Evolutionary conservation across 2,888 invertebrate genomes (phyloP).

Genomic region (Oasisia sp.): DNA sequence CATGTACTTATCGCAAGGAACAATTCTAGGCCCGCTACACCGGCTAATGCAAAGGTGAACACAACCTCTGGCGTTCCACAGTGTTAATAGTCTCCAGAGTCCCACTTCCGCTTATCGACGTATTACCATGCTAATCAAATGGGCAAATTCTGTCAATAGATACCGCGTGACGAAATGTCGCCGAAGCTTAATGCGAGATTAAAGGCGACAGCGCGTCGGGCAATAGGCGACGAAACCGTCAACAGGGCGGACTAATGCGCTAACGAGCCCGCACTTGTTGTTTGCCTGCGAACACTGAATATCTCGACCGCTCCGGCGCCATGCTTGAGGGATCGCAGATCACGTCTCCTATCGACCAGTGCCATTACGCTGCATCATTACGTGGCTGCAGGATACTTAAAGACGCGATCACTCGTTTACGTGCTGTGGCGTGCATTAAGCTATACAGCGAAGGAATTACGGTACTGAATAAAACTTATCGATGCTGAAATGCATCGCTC

Average conservation of each 20-base stretch:
- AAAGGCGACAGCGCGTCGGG: background rate
- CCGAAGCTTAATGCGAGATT: background rate
- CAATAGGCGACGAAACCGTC: background rate
- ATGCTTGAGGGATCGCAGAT: background rate
- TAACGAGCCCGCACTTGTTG: slow-evolving; percentile 3
- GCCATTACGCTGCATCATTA: background rate
- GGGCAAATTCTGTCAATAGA: background rate
- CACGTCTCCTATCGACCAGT: background rate
- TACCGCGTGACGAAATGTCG: background rate
- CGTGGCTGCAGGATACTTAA: background rate
- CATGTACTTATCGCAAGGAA: too few relatives aligned
- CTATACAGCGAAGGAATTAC: background rate
- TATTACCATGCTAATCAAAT: background rate
- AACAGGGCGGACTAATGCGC: background rate
- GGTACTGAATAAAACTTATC: background rate
- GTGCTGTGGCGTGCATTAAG: background rate
- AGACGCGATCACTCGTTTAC: background rate
- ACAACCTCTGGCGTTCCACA: background rate
- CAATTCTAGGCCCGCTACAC: background rate
- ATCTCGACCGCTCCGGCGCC: background rate
- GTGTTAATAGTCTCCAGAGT: background rate
- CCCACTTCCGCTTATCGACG: background rate
- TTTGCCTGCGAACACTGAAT: background rate
- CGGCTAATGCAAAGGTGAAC: background rate
- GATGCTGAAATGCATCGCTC: too few relatives aligned